Base-by-base conservation (phyloP, 2,888 invertebrate species). In the Drosophila mercatorum region DNA sequence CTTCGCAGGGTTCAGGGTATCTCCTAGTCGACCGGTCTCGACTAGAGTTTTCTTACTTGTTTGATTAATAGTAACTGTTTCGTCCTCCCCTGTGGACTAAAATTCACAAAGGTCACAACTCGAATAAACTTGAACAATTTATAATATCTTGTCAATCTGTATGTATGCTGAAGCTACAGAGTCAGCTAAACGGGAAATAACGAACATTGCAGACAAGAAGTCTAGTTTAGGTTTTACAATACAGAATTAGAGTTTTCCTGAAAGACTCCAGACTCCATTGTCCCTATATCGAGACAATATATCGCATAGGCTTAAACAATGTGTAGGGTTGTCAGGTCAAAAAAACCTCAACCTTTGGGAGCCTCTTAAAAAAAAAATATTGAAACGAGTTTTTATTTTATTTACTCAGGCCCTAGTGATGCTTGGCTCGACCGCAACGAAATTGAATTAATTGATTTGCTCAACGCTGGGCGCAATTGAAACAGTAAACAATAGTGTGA, bases 401-500 rank as follows among this genome's bases (percentile, higher is more conserved):
- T 12, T 11, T 11, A 40, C 12, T 26, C 11, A 22, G 38, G 5
- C 1, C 34, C 14, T 41, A 34, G n/a, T 4, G 36, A 26, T 4
- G 38, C 8, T 44, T 11, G 43, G 31, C 6, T 26, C 10, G 36
- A 59, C 40, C 61, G 46, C 12, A 62, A 12, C 59, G n/a, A 82
- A 79, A 56, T 38, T 1, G 36, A 59, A 56, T 72, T 66, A 74
- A 81, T 86, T 71, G 60, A 86, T 86, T 86, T 41, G 71, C 47
- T 62, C 34, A 28, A 26, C 62, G 14, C 44, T 12, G 61, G 10
- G 17, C 44, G 14, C 56, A 51, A 4, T 36, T 47, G 60, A 8
- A 31, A 14, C 26, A 28, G 38, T 5, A 65, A 61, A 55, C 26
- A 40, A 44, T 26, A 59, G 53, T 22, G 43, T 2, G 8, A 2